Conservation (phyloP, 2,113 vertebrate species). For the Castor canadensis region DNA sequence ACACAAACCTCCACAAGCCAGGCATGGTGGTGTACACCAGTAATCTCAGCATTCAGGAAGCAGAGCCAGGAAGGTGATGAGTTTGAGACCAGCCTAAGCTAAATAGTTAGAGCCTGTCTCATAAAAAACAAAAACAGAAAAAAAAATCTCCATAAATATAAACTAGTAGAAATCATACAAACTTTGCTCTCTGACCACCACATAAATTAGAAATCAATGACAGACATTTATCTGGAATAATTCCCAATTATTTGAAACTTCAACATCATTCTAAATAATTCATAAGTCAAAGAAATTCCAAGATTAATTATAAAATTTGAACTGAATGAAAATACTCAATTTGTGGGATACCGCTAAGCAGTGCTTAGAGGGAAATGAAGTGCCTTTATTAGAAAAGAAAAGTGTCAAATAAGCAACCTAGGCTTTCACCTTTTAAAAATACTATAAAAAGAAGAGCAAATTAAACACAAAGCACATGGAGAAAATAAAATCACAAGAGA, state of each 20-base stretch:
- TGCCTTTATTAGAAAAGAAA: background rate
- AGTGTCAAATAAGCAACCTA: background rate
- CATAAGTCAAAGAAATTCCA: background rate
- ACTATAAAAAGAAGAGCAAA: background rate
- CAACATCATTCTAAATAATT: background rate
- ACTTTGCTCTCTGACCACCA: background rate
- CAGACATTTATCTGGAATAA: background rate
- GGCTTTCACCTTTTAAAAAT: background rate
- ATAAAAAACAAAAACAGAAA: too few species aligned
- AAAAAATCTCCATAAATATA: too few species aligned
- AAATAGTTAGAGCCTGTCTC: too few species aligned
- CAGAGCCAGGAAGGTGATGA: too few species aligned
- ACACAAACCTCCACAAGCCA: background rate
- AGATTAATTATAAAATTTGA: too few species aligned
- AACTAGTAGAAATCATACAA: background rate
- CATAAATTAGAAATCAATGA: slow-evolving; percentile 37
- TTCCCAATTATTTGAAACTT: background rate
- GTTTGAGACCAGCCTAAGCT: too few species aligned
- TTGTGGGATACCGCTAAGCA: background rate
- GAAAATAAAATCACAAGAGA: background rate
- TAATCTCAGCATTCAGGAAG: too few species aligned
- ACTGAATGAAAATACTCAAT: background rate
- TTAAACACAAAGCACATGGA: background rate
- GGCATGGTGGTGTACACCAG: too few species aligned
- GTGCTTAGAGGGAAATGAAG: background rate